These are phyloP conservation scores for Astyanax mexicanus DNA, from an alignment of 2,797 vertebrate species.

Conservation along the genomic window DNA sequence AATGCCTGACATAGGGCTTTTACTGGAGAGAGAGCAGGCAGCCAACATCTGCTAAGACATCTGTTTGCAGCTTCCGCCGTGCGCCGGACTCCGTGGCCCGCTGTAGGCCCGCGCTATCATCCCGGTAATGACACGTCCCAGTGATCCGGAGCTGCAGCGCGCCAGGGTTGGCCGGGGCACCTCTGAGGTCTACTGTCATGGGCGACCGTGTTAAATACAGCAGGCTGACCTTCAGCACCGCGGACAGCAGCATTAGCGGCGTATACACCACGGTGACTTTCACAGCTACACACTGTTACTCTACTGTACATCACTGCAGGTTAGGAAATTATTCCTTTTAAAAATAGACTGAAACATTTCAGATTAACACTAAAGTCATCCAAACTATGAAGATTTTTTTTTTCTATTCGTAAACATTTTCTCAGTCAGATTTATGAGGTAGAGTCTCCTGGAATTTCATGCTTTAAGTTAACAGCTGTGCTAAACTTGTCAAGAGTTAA, in stretches of 20 bases:
- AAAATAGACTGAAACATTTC: not conserved
- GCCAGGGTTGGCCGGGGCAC: slow-evolving; percentile 63
- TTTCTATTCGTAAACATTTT: too few relatives aligned
- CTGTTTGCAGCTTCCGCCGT: slow-evolving; percentile 69
- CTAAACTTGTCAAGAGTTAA: too few relatives aligned
- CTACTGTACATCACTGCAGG: not conserved
- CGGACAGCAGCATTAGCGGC: not conserved
- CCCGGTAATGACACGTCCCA: slow-evolving; percentile 74
- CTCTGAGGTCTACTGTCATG: slow-evolving; percentile 65
- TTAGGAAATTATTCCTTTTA: not conserved
- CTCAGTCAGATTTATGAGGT: too few relatives aligned
- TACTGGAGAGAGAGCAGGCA: slow-evolving; percentile 43
- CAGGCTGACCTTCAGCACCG: slow-evolving; percentile 50
- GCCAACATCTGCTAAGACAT: slow-evolving; percentile 69
- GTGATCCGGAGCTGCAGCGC: slow-evolving; percentile 34
- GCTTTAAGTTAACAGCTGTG: too few relatives aligned
- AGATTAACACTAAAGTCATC: too few relatives aligned
- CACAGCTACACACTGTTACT: not conserved
- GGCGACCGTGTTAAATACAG: slow-evolving; percentile 75
- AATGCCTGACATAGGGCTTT: slow-evolving; percentile 44
- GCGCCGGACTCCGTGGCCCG: slow-evolving; percentile 68
- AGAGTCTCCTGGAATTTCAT: too few relatives aligned
- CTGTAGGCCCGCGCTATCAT: slow-evolving; percentile 73
- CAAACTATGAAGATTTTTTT: too few relatives aligned
- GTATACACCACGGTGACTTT: not conserved